Evolutionary conservation across 2,797 vertebrate genomes (phyloP).

Genomic region (Myotis myotis): DNA sequence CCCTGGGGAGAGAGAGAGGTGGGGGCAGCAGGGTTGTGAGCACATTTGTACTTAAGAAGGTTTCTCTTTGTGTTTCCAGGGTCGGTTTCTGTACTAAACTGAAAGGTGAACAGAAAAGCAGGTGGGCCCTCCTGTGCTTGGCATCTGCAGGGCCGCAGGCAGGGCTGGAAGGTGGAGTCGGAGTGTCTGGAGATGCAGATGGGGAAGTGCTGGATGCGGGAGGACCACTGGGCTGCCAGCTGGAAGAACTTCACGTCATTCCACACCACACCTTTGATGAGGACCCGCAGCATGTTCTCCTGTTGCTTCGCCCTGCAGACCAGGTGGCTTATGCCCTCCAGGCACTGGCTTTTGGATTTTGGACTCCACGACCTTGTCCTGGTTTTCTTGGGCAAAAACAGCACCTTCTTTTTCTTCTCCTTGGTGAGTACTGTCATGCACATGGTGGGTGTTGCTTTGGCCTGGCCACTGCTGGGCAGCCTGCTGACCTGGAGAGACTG

Average conservation of each 20-base stretch:
- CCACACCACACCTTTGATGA: constrained; percentile 97
- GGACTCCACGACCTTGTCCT: constrained; percentile 96
- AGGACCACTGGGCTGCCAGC: constrained; percentile 97
- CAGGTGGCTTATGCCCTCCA: constrained; percentile 96
- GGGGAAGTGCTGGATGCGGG: constrained; percentile 98
- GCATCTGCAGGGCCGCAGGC: constrained; percentile 46
- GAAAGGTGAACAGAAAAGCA: constrained; percentile 81
- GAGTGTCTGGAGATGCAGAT: constrained; percentile 96
- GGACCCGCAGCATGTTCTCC: constrained; percentile 96
- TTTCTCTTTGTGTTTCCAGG: constrained; percentile 75
- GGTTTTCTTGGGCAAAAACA: constrained; percentile 98
- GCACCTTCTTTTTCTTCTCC: constrained; percentile 99
- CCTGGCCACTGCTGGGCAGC: constrained; percentile 90
- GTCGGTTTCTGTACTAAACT: constrained; percentile 82
- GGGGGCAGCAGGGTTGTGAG: constrained; percentile 46
- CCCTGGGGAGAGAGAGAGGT: too few relatives aligned
- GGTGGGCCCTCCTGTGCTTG: constrained; percentile 76
- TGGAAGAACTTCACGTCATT: constrained; percentile 99
- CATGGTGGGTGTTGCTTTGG: constrained; percentile 90
- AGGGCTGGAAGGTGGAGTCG: constrained; percentile 91
- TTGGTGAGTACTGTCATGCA: constrained; percentile 98
- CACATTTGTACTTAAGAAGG: constrained; percentile 79
- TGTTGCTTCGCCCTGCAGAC: constrained; percentile 99
- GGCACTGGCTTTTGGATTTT: constrained; percentile 97
- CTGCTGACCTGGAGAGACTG: constrained; percentile 99